Percentiles rank a stretch among this genome's conserved stretches.
Evolutionary conservation across 2,797 vertebrate species (phyloP).

Genomic region (Ptychadena robeensis): DNA sequence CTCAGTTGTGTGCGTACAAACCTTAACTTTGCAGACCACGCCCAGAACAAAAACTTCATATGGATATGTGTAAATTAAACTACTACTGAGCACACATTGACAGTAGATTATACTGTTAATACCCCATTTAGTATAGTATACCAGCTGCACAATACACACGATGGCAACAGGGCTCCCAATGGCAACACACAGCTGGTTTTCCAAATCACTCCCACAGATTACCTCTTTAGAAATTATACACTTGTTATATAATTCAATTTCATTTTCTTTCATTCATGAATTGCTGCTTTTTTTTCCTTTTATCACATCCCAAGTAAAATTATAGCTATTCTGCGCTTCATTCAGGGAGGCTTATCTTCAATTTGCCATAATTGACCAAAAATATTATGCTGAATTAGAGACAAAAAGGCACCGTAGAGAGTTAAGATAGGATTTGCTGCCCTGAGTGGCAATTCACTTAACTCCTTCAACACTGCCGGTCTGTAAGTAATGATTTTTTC

Average conservation of each 20-base stretch:
- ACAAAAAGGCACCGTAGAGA: constrained; percentile 8
- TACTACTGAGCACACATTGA: background rate
- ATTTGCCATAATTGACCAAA: constrained; percentile 32
- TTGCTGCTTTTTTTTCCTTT: background rate
- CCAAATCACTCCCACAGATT: background rate
- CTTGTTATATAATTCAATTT: constrained; percentile 4
- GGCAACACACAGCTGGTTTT: background rate
- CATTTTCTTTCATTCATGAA: constrained; percentile 1
- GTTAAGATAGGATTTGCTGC: background rate
- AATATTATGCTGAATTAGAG: constrained; percentile 3
- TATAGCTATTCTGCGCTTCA: constrained; percentile 3
- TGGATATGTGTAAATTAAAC: background rate
- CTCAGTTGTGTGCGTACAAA: no score
- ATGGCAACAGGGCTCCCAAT: background rate
- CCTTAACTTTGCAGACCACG: background rate
- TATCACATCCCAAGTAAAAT: constrained; percentile 8
- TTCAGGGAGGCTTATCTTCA: constrained; percentile 22
- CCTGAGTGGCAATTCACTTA: constrained; percentile 13
- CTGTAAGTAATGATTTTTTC: background rate
- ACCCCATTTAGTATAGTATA: background rate
- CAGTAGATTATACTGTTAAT: constrained; percentile 4
- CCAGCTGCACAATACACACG: background rate
- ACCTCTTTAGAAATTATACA: constrained; percentile 12
- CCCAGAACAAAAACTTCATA: background rate
- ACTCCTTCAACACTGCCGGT: background rate